Conservation (phyloP, 2,888 invertebrate genomes). For the Smittia aterrima region DNA sequence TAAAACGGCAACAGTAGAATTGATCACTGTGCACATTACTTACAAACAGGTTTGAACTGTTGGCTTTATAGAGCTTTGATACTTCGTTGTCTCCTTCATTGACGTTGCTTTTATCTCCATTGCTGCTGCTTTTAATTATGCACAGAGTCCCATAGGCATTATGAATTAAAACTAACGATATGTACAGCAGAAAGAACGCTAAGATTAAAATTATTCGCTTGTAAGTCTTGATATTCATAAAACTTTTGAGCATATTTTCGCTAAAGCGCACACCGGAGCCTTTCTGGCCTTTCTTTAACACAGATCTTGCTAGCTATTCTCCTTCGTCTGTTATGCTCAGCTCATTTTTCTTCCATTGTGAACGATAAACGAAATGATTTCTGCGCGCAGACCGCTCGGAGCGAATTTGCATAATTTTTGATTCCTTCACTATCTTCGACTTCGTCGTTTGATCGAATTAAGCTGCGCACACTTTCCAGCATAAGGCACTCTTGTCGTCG, state of each 20-base stretch:
- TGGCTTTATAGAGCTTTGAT: conserved; percentile 30
- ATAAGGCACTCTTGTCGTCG: neutral
- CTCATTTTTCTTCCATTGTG: conserved; percentile 36
- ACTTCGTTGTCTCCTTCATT: conserved; percentile 27
- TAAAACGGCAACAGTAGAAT: neutral
- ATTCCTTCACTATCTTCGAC: neutral
- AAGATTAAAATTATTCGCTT: conserved; percentile 22
- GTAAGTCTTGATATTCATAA: conserved; percentile 26
- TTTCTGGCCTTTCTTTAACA: neutral
- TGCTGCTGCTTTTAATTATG: conserved; percentile 34
- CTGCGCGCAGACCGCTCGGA: conserved; percentile 22
- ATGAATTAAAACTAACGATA: conserved; percentile 37
- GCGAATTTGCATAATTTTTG: conserved; percentile 40
- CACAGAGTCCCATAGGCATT: conserved; percentile 36
- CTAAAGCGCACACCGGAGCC: conserved; percentile 3
- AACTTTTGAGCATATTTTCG: conserved; percentile 32
- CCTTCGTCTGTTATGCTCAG: neutral
- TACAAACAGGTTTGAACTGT: conserved; percentile 41
- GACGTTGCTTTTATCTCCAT: conserved; percentile 23
- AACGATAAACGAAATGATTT: conserved; percentile 26
- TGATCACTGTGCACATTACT: conserved; percentile 22
- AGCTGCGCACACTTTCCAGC: conserved; percentile 33
- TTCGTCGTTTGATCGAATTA: conserved; percentile 22
- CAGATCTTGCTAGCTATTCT: neutral
- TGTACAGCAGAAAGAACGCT: conserved; percentile 21